Percentiles rank a stretch among this genome's conserved stretches.
These are phyloP conservation scores for Paradisaea rubra DNA, from an alignment of 2,113 vertebrate species.

Conservation along the genomic window DNA sequence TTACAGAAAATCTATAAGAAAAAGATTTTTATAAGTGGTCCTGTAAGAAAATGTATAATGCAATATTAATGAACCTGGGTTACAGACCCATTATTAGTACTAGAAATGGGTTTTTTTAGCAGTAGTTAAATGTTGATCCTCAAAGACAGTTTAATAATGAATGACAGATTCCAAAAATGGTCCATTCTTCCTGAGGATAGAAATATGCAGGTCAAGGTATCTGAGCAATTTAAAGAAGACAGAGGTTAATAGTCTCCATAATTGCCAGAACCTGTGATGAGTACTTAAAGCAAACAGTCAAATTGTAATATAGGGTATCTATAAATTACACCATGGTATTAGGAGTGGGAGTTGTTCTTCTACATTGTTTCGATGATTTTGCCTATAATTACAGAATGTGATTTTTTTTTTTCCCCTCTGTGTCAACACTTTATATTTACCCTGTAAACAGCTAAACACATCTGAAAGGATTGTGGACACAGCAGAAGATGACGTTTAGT, in stretches of 20 bases:
- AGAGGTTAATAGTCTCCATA: not conserved
- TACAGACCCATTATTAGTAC: not conserved
- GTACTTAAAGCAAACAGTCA: slow-evolving; percentile 9
- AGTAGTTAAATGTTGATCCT: not conserved
- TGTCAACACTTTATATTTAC: not conserved
- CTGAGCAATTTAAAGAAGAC: slow-evolving; percentile 7
- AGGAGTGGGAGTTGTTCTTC: not conserved
- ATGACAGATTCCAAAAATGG: not conserved
- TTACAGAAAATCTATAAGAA: not conserved
- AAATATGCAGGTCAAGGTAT: not conserved
- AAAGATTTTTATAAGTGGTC: not conserved
- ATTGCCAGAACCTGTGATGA: slow-evolving; percentile 18
- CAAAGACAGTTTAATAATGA: not conserved
- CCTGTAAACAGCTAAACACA: not conserved
- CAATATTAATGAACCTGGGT: not conserved
- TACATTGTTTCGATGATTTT: slow-evolving; percentile 15
- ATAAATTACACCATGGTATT: not conserved
- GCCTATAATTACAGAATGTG: not conserved
- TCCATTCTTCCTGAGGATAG: not conserved
- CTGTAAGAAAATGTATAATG: not conserved
- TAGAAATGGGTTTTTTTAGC: not conserved
- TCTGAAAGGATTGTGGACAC: not conserved
- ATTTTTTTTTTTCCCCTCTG: not conserved
- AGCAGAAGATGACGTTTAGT: not conserved
- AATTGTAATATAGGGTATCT: not conserved